Evolutionary conservation across 2,113 vertebrate genomes (phyloP), one percentile per base, ranked within the genome.

Genomic region (Nicator chloris): DNA sequence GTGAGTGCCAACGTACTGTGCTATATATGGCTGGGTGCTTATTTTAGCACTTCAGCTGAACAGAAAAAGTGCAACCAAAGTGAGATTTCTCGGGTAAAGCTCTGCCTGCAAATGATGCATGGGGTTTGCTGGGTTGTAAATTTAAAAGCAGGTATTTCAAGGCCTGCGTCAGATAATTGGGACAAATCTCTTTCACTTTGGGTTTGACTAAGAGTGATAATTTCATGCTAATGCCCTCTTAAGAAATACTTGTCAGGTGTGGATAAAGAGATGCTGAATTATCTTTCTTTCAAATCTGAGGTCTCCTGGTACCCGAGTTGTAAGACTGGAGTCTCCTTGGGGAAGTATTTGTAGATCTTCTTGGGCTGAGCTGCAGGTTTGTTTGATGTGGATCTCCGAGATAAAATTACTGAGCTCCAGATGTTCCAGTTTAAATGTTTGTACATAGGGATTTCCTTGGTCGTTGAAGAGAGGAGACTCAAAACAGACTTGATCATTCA

Each of bases 361-460:
- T 92, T 6, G 61, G 91, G 91, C 95, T 90, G 83, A 91, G 86
- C 86, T 95, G 86, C 96, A 95, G 93, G 84, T 72, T 92, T 96
- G 88, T 97, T 98, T 97, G 96, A 98, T 97, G 97, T 97, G 96
- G 97, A 97, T 97, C 93, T 94, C 98, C 95, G 47, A 96, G 97
- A 98, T 97, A 97, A 97, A 98, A 96, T 97, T 96, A 96, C 88
- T 96, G 92, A 22, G 40, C 91, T 96, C 97, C 97, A 98, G 97
- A 97, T 98, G 98, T 97, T 97, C 88, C 81, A 90, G 93, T 97
- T 98, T 98, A 97, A 95, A 92, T 97, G 96, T 97, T 98, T 97
- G 96, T 97, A 96, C 90, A 94, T 90, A 96, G 95, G 96, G 97
- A 97, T 97, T 97, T 98, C 97, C 97, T 98, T 96, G 92, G 93